Evolutionary conservation across 2,797 vertebrate species (phyloP), one percentile per base, ranked within the genome.

Genomic region (Myoxocephalus aenaeus): DNA sequence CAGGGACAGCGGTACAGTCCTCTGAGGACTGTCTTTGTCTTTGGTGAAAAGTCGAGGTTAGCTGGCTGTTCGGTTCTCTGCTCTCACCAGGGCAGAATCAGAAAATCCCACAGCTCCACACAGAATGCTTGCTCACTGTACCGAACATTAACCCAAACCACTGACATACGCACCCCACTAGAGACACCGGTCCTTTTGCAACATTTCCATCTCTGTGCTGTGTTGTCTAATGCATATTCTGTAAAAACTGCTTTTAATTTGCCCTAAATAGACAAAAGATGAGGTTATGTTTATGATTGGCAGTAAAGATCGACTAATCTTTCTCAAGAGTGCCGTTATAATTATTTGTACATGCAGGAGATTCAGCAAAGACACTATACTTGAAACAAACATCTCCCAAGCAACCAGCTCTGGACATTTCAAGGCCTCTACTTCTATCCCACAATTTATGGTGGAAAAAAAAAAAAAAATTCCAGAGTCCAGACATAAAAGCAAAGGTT

Each of bases 1-100:
- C 79, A 92, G 70, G 91, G 86, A 84, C 86, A 83, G 81, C 7
- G 32, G 46, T 57, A 44, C 20, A 25, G 73, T 68, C 70, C 78
- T 84, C 75, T 67, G 66, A 85, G 79, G 65, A 85, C 66, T 1
- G 57, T 42, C 75, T 79, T 87, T 85, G 75, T 87, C 65, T 87
- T 83, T 44, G 81, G 71, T 6, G 70, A 82, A 59, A 61, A 83
- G 71, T 79, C 22, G 42, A 84, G 50, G 75, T 82, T 78, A 83
- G 65, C 61, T 20, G 64, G 75, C 70, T 78, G 70, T 65, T 67
- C 73, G 73, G 70, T 83, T 87, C 69, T 79, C 54, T 22, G 65
- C 79, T 76, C 58, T 64, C 63, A 79, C 65, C 51, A 10, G 73
- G 78, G 79, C 80, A 76, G 59, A 80, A 76, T 88, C 87, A 86